Percentiles rank a stretch among this genome's conserved stretches.
These are phyloP conservation scores for Gymnosoma rotundatum DNA, from an alignment of 2,888 invertebrate genomes.

Conservation along the genomic window DNA sequence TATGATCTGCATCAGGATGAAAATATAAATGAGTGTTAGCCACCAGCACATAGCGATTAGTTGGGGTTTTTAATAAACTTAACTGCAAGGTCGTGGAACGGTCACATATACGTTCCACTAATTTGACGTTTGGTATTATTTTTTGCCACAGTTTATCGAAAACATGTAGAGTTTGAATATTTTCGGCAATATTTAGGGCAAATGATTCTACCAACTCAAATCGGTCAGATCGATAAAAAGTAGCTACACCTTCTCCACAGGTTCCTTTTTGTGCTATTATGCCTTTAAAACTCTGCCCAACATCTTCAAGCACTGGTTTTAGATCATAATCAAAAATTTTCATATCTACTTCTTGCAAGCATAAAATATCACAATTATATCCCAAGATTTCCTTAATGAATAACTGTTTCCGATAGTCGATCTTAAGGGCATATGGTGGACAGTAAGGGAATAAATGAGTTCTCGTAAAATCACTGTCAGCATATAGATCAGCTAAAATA, in stretches of 20 bases:
- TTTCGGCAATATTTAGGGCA: conserved; percentile 85
- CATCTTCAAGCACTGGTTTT: conserved; percentile 83
- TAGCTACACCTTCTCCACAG: conserved; percentile 90
- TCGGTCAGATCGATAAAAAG: conserved; percentile 88
- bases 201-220: conserved; percentile 85
- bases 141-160: conserved; percentile 85
- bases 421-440: conserved; percentile 89
- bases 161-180: conserved; percentile 83
- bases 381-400: conserved; percentile 90
- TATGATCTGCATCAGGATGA: conserved; percentile 94
- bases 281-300: conserved; percentile 84
- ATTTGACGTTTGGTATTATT: conserved; percentile 84
- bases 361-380: conserved; percentile 95
- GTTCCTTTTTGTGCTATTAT: conserved; percentile 88
- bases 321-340: conserved; percentile 89
- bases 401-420: conserved; percentile 94
- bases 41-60: conserved; percentile 85
- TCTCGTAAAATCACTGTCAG: conserved; percentile 91
- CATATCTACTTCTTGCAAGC: conserved; percentile 95
- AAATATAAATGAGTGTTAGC: conserved; percentile 97
- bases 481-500: conserved; percentile 94
- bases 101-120: conserved; percentile 85
- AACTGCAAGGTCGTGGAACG: conserved; percentile 86
- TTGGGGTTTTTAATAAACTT: conserved; percentile 84
- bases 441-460: conserved; percentile 92